phyloP scores from a whole-genome alignment of 1,140 invertebrate genomes.

The Akabosia matsudoensis region DNA sequence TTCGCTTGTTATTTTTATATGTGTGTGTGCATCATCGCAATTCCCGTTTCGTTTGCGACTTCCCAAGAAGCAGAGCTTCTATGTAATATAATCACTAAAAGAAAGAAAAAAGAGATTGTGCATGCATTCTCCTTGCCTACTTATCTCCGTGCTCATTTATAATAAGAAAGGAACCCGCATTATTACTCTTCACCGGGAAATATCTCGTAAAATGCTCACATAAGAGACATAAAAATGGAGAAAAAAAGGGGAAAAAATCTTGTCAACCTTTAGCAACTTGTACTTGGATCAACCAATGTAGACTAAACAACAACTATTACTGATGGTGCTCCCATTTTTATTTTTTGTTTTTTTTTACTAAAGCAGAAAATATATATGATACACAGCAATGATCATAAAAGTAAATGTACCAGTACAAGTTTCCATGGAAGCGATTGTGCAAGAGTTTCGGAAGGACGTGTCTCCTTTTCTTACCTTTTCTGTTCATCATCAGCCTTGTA shows the following conservation, averaged over 20 bases:
- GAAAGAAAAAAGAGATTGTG: background rate
- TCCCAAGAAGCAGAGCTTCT: too few relatives aligned
- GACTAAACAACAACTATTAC: background rate
- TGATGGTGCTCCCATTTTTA: too few relatives aligned
- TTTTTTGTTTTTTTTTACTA: background rate
- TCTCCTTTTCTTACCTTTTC: background rate
- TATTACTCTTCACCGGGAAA: constrained; percentile 16
- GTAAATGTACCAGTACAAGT: too few relatives aligned
- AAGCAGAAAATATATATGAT: too few relatives aligned
- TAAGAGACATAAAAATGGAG: constrained; percentile 13
- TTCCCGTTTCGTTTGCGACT: background rate
- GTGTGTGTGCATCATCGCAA: background rate
- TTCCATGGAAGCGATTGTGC: too few relatives aligned
- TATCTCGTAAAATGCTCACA: constrained; percentile 22
- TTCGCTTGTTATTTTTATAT: background rate
- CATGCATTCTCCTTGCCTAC: background rate
- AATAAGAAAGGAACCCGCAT: constrained; percentile 22
- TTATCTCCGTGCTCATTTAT: constrained; percentile 14
- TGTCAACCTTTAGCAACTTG: constrained; percentile 15
- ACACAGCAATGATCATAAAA: too few relatives aligned
- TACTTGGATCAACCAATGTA: background rate
- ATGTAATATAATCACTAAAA: too few relatives aligned
- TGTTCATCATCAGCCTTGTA: background rate
- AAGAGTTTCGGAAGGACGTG: too few relatives aligned
- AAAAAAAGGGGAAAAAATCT: constrained; percentile 25